phyloP scores from a whole-genome alignment of 2,113 vertebrate genomes.

The Alaudala cheleensis region DNA sequence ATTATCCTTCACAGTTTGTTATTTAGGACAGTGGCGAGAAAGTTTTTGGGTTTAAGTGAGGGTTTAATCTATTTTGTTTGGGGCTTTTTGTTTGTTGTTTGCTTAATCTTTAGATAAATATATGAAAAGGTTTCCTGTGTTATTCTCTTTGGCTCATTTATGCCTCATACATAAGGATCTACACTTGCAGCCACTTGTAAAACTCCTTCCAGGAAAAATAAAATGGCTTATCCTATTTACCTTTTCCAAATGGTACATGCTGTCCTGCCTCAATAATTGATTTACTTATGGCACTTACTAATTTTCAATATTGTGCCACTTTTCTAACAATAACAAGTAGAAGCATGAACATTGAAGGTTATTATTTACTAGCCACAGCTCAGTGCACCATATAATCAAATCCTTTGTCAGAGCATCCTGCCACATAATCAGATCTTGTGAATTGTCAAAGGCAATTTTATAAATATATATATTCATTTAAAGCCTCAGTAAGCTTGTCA shows the following conservation, averaged over 20 bases:
- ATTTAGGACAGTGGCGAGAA: neutral
- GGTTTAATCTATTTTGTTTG: neutral
- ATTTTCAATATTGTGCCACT: conserved; percentile 58
- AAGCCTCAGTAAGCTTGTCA: conserved; percentile 61
- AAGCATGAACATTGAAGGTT: conserved; percentile 48
- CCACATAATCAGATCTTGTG: conserved; percentile 72
- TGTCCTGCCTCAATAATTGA: conserved; percentile 42
- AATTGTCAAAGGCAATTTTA: conserved; percentile 73
- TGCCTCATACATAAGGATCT: neutral
- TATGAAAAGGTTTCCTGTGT: neutral
- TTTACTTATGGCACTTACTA: conserved; percentile 53
- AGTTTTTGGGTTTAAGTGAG: accelerated
- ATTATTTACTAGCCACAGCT: conserved; percentile 71
- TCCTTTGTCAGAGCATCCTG: conserved; percentile 71
- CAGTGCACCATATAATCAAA: conserved; percentile 74
- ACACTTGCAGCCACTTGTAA: neutral
- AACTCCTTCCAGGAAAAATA: neutral
- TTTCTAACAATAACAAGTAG: conserved; percentile 57
- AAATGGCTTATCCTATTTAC: neutral
- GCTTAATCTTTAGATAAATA: neutral
- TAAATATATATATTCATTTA: conserved; percentile 72
- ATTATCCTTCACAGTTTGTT: neutral
- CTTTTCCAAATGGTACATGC: neutral
- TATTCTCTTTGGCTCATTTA: neutral
- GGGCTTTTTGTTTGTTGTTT: neutral